Conservation (phyloP, 2,113 vertebrate genomes). For the Cepphus grylle region DNA sequence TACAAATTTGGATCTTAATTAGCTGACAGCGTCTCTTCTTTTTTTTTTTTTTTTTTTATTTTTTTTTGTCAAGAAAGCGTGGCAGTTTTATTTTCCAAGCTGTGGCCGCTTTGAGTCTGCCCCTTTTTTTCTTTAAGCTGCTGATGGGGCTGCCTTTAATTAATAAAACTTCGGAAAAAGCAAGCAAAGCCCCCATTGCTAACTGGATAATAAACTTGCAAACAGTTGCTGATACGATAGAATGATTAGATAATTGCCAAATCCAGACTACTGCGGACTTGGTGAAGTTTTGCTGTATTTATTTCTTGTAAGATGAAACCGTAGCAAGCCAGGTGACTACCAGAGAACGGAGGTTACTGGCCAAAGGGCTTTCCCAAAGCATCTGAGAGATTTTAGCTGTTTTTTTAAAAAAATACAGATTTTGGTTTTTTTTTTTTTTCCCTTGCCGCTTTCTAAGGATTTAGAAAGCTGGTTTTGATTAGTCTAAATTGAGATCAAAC, state of each 20-base stretch:
- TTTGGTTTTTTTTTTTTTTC: neutral
- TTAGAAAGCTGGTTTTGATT: neutral
- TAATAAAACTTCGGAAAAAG: neutral
- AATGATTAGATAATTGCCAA: neutral
- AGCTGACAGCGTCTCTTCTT: neutral
- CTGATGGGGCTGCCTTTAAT: neutral
- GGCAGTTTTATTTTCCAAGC: neutral
- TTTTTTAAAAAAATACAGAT: neutral
- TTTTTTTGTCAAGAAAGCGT: neutral
- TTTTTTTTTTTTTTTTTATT: neutral
- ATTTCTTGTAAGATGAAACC: neutral
- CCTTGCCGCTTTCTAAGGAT: neutral
- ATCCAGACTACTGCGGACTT: neutral
- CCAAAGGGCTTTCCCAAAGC: neutral
- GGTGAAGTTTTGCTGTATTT: neutral
- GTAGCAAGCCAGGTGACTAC: neutral
- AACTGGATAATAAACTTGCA: neutral
- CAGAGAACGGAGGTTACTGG: neutral
- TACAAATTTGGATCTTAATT: neutral
- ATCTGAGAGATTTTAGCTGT: accelerated
- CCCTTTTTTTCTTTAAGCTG: neutral
- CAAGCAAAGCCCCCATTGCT: neutral
- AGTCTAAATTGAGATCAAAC: accelerated
- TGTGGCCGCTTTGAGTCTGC: neutral
- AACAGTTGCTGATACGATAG: neutral